Conservation (phyloP, 64 coral and sea anemone genomes). For the Hydrozoanthus tunicans region DNA sequence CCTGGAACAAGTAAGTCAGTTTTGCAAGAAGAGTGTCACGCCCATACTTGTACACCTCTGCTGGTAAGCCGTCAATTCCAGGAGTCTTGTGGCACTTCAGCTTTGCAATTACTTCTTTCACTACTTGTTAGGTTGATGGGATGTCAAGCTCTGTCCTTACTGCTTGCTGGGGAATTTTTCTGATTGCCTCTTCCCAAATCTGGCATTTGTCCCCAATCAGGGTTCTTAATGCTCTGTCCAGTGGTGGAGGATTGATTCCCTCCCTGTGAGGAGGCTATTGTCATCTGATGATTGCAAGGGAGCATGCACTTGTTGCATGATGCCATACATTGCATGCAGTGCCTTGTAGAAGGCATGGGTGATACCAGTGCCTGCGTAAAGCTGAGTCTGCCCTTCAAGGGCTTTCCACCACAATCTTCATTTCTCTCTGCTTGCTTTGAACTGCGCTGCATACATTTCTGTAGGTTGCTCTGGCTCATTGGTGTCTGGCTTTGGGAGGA, state of each 20-base stretch:
- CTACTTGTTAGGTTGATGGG: slow-evolving; percentile 34
- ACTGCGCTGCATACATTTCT: not conserved
- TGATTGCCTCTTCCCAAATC: not conserved
- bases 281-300: slow-evolving; percentile 32
- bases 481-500: not conserved
- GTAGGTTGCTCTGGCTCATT: not conserved
- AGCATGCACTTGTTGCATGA: not conserved
- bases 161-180: not conserved
- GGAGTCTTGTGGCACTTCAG: slow-evolving; percentile 45
- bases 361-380: not conserved
- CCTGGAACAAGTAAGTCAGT: slow-evolving; percentile 6
- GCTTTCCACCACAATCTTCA: not conserved
- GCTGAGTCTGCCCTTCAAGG: not conserved
- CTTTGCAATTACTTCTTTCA: not conserved
- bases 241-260: slow-evolving; percentile 34
- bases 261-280: slow-evolving; percentile 5
- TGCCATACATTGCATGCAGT: not conserved
- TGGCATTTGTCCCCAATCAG: not conserved
- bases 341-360: not conserved
- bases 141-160: not conserved
- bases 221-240: not conserved
- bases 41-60: slow-evolving; percentile 41
- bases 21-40: slow-evolving; percentile 7
- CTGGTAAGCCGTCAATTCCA: slow-evolving; percentile 15
- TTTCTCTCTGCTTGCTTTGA: not conserved